A percentile compares a stretch with the other conserved stretches of the same genome.
Conservation (phyloP, 2,797 vertebrate genomes). For the Capromys pilorides region DNA sequence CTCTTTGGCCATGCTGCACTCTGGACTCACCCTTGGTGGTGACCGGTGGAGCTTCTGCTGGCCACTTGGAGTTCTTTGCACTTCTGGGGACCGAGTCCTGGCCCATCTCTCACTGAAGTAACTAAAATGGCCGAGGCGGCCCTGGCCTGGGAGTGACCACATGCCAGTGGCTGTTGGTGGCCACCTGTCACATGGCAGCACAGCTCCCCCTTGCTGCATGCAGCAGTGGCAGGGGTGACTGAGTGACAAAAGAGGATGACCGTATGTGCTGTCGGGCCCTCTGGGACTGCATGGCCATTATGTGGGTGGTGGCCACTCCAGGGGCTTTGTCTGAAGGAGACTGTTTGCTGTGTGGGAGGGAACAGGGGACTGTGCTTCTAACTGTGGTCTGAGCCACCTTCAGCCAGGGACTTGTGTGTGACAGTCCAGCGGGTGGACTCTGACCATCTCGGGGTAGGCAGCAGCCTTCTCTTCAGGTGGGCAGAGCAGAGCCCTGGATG, state of each 20-base stretch:
- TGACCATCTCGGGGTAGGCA: neutral
- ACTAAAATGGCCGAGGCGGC: constrained; percentile 92
- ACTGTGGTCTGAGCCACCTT: neutral
- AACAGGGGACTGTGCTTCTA: neutral
- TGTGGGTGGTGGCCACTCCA: neutral
- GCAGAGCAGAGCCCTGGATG: neutral
- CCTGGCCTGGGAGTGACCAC: constrained; percentile 80
- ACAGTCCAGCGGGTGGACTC: neutral
- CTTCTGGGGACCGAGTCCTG: neutral
- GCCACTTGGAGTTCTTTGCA: neutral
- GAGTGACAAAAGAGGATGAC: constrained; percentile 56
- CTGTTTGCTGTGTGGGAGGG: neutral
- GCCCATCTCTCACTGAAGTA: constrained; percentile 85
- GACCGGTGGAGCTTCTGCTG: neutral
- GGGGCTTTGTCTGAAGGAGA: constrained; percentile 38
- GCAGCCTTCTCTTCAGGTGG: neutral
- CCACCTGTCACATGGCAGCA: constrained; percentile 72
- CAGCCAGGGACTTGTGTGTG: neutral
- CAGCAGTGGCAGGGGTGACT: constrained; percentile 74
- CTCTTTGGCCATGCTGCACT: neutral
- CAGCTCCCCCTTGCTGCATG: constrained; percentile 74
- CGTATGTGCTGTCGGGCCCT: neutral
- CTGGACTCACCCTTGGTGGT: neutral
- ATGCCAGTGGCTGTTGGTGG: constrained; percentile 83
- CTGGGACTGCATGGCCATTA: constrained; percentile 55